These are phyloP conservation scores for Rhopalosiphum nymphaeae DNA, from an alignment of 2,888 invertebrate species.

Conservation along the genomic window DNA sequence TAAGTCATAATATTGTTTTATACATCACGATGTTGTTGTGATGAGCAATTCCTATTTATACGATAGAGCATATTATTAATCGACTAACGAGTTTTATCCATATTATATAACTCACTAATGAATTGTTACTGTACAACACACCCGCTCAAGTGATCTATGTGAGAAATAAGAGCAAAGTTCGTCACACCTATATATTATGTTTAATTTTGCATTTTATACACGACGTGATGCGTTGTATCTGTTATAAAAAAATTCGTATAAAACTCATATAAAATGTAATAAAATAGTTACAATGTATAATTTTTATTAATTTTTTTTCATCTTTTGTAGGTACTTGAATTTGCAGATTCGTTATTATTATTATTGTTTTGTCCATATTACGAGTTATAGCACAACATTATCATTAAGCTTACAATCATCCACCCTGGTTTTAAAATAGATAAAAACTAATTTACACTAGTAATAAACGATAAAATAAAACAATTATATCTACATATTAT, in stretches of 20 bases:
- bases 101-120: background rate
- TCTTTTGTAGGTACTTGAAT: background rate
- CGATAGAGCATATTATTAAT: background rate
- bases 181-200: background rate
- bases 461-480: background rate
- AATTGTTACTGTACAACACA: background rate
- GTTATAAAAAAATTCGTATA: background rate
- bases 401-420: background rate
- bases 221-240: background rate
- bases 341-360: too few species aligned
- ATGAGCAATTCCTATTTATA: slow-evolving; percentile 8
- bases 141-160: background rate
- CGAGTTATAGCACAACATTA: too few species aligned
- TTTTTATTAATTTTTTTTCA: background rate
- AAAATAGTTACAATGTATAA: background rate
- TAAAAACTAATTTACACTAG: background rate
- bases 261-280: background rate
- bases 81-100: slow-evolving; percentile 23
- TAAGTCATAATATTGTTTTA: background rate
- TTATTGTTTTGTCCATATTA: too few species aligned
- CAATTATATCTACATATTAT: background rate
- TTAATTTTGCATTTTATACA: background rate
- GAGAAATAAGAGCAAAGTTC: background rate
- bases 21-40: background rate
- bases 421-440: background rate